Evolutionary conservation across 64 coral and sea anemone species (phyloP).

Genomic region (Porites australiensis): DNA sequence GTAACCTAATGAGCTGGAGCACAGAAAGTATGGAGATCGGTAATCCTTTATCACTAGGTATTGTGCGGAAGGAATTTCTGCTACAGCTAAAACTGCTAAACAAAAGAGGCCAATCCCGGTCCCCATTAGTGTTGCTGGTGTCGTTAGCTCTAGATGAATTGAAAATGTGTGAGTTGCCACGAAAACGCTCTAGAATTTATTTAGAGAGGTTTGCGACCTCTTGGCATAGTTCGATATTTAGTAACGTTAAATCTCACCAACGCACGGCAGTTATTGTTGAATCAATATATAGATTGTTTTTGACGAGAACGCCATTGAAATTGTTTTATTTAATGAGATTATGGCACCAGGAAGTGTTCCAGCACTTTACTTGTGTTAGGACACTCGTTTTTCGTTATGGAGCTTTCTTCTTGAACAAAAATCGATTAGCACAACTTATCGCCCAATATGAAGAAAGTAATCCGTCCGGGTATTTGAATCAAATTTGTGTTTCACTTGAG

Average conservation of each 20-base stretch:
- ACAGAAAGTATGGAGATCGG: background rate
- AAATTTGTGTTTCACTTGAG: background rate
- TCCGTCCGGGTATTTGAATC: background rate
- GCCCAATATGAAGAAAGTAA: background rate
- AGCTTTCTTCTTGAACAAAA: background rate
- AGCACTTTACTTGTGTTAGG: background rate
- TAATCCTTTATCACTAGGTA: background rate
- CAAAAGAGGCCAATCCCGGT: too few species aligned
- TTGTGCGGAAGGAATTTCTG: background rate
- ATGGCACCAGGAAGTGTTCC: constrained; percentile 1
- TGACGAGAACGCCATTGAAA: background rate
- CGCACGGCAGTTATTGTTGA: too few species aligned
- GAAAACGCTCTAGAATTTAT: too few species aligned
- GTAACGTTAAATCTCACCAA: too few species aligned
- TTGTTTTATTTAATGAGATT: constrained; percentile 11
- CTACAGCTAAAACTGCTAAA: background rate
- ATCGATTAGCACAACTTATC: background rate
- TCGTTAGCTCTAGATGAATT: background rate
- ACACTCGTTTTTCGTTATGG: background rate
- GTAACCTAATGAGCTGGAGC: too few species aligned
- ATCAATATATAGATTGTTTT: too few species aligned
- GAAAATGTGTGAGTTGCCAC: background rate
- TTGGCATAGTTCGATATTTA: too few species aligned
- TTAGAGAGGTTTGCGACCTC: background rate
- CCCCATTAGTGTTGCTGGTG: background rate